A percentile compares a stretch with the other conserved stretches of the same genome.
Evolutionary conservation across 2,113 vertebrate genomes (phyloP).

Genomic region (Gallinago jamesoni): DNA sequence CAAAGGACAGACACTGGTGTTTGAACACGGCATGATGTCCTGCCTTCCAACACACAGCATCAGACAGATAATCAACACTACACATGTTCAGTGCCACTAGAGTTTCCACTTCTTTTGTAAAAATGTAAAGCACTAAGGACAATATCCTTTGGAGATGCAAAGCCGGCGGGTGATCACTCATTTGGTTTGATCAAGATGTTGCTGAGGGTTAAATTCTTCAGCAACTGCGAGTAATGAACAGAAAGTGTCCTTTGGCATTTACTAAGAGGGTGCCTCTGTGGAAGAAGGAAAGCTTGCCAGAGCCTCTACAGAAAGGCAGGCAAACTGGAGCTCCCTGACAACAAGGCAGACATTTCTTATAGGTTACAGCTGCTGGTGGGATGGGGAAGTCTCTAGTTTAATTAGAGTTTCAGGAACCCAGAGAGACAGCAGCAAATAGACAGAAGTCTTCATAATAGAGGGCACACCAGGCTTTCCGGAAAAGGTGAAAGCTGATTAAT

Average conservation of each 20-base stretch:
- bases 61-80: not conserved
- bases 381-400: not conserved
- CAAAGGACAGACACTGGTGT: not conserved
- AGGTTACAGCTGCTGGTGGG: conserved; percentile 17
- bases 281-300: conserved; percentile 65
- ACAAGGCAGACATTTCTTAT: conserved; percentile 45
- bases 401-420: not conserved
- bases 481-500: conserved; percentile 32
- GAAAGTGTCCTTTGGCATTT: conserved; percentile 74
- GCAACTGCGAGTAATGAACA: not conserved
- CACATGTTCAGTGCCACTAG: not conserved
- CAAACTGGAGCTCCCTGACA: conserved; percentile 10
- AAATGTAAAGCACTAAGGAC: not conserved
- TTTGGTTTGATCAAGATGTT: conserved; percentile 2
- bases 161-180: not conserved
- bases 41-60: not conserved
- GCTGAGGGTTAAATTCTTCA: conserved; percentile 40
- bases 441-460: not conserved
- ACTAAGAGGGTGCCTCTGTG: conserved; percentile 52
- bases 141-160: not conserved
- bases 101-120: not conserved
- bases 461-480: not conserved
- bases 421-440: not conserved
- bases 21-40: not conserved
- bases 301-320: conserved; percentile 26